Conservation (phyloP, 2,888 invertebrate species). For the Chrysina gloriosa region DNA sequence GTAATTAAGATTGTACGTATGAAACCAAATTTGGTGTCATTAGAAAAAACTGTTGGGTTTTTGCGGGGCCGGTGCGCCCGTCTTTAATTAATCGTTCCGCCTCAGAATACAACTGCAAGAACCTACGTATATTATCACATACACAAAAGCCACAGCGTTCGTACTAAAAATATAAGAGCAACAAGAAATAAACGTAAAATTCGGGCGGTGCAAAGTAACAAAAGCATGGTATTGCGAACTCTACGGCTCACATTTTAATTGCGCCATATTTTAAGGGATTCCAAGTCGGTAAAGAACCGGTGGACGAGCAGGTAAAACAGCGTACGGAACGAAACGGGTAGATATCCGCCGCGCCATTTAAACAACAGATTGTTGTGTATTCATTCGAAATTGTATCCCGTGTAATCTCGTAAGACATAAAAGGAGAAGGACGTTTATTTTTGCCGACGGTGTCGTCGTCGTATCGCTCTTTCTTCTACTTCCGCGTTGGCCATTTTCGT, state of each 20-base stretch:
- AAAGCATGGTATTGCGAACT: not conserved
- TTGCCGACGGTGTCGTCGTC: not conserved
- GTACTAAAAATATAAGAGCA: no score
- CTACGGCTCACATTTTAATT: not conserved
- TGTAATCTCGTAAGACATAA: constrained; percentile 26
- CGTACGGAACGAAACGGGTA: not conserved
- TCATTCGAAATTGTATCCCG: constrained; percentile 27
- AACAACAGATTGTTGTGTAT: constrained; percentile 32
- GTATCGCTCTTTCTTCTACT: constrained; percentile 1
- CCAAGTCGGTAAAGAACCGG: not conserved
- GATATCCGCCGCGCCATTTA: constrained; percentile 16
- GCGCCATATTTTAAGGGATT: not conserved
- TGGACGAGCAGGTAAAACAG: not conserved
- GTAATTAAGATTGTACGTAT: no score
- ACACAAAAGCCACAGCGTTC: not conserved
- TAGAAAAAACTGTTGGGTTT: no score
- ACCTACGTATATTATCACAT: no score
- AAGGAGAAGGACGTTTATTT: constrained; percentile 31
- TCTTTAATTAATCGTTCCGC: no score
- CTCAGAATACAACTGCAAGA: no score
- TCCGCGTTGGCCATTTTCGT: not conserved
- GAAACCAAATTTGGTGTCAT: no score
- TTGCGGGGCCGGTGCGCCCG: no score
- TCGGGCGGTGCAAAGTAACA: not conserved
- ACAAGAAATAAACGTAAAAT: no score